phyloP scores from a whole-genome alignment of 2,113 vertebrate genomes.

The Oreochromis niloticus region DNA sequence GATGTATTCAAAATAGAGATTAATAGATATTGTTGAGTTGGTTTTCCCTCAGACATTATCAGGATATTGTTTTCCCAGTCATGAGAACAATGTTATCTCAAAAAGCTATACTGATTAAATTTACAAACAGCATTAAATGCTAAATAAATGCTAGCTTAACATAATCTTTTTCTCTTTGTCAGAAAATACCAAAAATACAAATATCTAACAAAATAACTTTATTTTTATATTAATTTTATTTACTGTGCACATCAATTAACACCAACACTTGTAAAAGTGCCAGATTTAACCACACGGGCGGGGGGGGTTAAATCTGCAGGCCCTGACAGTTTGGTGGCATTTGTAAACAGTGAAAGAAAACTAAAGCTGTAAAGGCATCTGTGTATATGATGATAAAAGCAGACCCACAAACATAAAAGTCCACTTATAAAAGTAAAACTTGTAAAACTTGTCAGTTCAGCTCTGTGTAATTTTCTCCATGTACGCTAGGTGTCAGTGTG shows the following conservation, averaged over 20 bases:
- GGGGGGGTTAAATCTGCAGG: background rate
- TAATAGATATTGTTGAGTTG: background rate
- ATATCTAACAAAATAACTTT: background rate
- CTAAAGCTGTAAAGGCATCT: too few species aligned
- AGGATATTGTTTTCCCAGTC: too few species aligned
- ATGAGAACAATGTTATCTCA: too few species aligned
- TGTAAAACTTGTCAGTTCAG: background rate
- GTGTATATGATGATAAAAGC: background rate
- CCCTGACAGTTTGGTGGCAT: too few species aligned
- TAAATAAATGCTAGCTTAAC: background rate
- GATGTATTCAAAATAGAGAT: background rate
- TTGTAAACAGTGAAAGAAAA: too few species aligned
- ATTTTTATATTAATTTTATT: background rate
- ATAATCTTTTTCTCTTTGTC: background rate
- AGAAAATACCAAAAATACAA: background rate
- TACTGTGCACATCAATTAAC: background rate
- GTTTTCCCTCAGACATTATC: background rate
- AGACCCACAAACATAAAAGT: background rate
- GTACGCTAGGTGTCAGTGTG: conserved; percentile 31
- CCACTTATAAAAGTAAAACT: background rate
- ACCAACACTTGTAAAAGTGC: background rate
- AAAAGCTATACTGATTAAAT: background rate
- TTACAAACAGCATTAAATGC: background rate
- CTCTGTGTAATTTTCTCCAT: background rate
- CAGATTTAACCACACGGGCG: background rate